Conservation (phyloP, 2,113 vertebrate genomes). For the Callipepla californica region DNA sequence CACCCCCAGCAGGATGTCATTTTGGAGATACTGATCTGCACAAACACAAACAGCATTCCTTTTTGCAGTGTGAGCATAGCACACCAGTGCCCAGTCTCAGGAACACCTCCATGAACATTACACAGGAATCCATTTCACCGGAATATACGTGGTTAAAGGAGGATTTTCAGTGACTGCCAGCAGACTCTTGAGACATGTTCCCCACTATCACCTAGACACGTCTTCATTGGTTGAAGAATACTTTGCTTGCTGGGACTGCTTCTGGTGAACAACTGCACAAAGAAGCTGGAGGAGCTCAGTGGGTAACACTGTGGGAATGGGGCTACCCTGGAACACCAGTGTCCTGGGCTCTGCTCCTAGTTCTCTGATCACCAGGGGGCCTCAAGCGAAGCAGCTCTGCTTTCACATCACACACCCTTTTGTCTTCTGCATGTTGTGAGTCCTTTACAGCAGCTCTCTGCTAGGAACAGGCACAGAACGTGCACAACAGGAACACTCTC, state of each 20-base stretch:
- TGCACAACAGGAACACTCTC: not conserved
- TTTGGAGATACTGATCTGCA: not conserved
- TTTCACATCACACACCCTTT: not conserved
- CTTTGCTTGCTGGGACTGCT: not conserved
- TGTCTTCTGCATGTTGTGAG: not conserved
- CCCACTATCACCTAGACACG: not conserved
- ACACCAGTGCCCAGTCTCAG: accelerated
- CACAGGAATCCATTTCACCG: not conserved
- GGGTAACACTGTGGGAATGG: not conserved
- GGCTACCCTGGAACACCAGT: not conserved
- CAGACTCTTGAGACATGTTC: not conserved
- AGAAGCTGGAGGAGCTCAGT: not conserved
- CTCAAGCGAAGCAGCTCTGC: not conserved
- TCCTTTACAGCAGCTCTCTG: not conserved
- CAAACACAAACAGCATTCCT: not conserved
- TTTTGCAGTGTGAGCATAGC: not conserved
- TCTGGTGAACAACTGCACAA: not conserved
- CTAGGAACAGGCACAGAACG: not conserved
- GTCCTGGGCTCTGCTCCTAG: not conserved
- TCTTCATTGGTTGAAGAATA: not conserved
- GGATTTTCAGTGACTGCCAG: not conserved
- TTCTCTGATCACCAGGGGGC: not conserved
- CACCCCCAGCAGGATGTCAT: not conserved
- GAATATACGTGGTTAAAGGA: not conserved
- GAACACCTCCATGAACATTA: not conserved